Evolutionary conservation across 2,113 vertebrate genomes (phyloP), one percentile per base, ranked within the genome.

Genomic region (Trogon surrucura): DNA sequence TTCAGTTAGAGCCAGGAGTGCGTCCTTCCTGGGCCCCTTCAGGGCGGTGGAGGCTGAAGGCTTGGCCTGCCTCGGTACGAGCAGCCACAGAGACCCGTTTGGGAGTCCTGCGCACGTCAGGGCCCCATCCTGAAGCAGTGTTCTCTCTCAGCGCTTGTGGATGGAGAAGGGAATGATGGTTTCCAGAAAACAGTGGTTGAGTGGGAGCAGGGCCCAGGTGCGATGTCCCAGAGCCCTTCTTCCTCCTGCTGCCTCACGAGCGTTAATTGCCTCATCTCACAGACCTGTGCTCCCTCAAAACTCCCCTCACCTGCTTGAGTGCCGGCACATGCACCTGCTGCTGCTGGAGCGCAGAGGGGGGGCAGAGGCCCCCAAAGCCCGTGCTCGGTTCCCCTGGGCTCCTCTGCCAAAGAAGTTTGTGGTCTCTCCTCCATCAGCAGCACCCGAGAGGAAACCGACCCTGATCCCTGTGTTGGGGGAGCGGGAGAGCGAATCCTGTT

Each of bases 321-420:
- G 23, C 18, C 3, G 51, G n/a, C 36, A 36, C 36, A 36, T 36
- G 36, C 36, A 36, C 36, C 36, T 36, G 36, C 36, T 36, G 36
- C 36, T 36, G 36, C 36, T 9, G 36, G 36, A 36, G 36, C 36
- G 7, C 36, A 36, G 36, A 36, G 36, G 36, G 36, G 36, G 36
- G 36, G 36, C 36, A 36, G 36, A 36, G 36, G 36, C 36, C 36
- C 36, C 36, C 36, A 36, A 36, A 36, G 36, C 36, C 36, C 36
- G 36, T 36, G 36, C 36, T 36, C 36, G 36, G 36, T 36, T 36
- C 36, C 36, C 36, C 36, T 36, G 36, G 36, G 36, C 36, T 57
- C 72, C 45, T 93, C 97, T 97, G 97, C 97, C 96, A 96, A 96
- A 97, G 96, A 97, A 97, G 93, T 89, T 90, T 6, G 50, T 92